Evolutionary conservation across 2,797 vertebrate genomes (phyloP), one percentile per base, ranked within the genome.

Genomic region (Eutrigla gurnardus): DNA sequence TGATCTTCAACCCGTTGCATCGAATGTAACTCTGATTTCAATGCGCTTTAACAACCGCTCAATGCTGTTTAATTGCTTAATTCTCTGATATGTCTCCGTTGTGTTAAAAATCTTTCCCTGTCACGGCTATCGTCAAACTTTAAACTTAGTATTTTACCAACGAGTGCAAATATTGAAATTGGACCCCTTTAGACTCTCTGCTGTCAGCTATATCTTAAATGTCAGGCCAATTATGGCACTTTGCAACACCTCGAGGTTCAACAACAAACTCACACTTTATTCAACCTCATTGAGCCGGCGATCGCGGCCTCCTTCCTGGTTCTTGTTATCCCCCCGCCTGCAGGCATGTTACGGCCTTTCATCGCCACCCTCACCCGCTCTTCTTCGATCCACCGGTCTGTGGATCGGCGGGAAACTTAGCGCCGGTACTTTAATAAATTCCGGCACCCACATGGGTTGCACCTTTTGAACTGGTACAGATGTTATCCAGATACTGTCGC

Each of bases 361-460:
- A 75, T 79, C 71, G 65, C 77, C 67, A 63, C 55, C 54, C 39
- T 73, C 85, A 66, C 85, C 83, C 74, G 82, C 89, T 83, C 80
- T 32, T 63, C 69, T 55, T 25, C 25, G 25, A 64, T 77, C 75
- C 65, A 40, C 36, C 4, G 49, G 47, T 60, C 73, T 40, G 62
- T 64, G 9, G 39, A 78, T 82, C 70, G 57, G 45, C 72, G 72
- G 50, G 18, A 72, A 80, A 69, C 62, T 61, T 50, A 57, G 25
- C 73, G 76, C n/a, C n/a, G n/a, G n/a, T n/a, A n/a, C 80, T 85
- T 58, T 77, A 77, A 80, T 85, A 46, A 75, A 80, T 74, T 15
- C 58, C 49, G 4, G 63, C 65, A 64, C 82, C 89, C 77, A 87
- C 83, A 42, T 36, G 15, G 58, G 80, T 84, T 65, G 8, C 61